Percentiles rank a stretch among this genome's conserved stretches.
Conservation (phyloP, 2,888 invertebrate genomes). For the Eupeodes latifasciatus region DNA sequence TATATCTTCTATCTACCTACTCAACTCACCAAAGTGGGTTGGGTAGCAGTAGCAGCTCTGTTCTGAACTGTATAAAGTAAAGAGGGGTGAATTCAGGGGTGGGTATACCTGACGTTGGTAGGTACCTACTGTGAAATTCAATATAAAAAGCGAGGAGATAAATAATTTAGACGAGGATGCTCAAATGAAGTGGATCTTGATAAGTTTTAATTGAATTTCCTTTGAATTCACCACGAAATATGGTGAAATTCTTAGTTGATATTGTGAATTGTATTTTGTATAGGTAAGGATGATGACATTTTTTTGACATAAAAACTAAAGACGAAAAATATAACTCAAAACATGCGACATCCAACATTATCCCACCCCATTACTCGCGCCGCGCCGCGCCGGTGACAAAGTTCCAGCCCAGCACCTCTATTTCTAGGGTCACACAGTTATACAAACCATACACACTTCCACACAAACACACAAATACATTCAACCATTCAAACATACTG, state of each 20-base stretch:
- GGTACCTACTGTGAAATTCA: not conserved
- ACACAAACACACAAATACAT: conserved; percentile 18
- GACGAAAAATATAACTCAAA: conserved; percentile 28
- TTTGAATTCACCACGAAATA: conserved; percentile 55
- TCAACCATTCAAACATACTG: not conserved
- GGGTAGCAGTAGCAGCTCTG: too few relatives aligned
- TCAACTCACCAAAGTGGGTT: conserved; percentile 40
- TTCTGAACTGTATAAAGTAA: too few relatives aligned
- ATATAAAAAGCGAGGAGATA: conserved; percentile 38
- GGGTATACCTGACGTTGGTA: not conserved
- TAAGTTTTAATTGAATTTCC: conserved; percentile 49
- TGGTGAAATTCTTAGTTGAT: conserved; percentile 30
- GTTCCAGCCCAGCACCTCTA: conserved; percentile 73
- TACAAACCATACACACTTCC: conserved; percentile 70
- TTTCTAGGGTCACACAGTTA: conserved; percentile 69
- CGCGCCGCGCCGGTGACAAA: conserved; percentile 55
- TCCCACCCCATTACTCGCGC: conserved; percentile 63
- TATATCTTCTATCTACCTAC: not conserved
- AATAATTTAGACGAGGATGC: conserved; percentile 57
- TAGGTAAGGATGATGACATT: not conserved
- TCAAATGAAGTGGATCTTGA: conserved; percentile 51
- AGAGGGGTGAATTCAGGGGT: conserved; percentile 1
- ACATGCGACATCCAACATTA: conserved; percentile 35
- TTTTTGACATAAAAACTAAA: conserved; percentile 3
- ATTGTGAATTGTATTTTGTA: not conserved